Base-by-base conservation (phyloP, 1,140 invertebrate species). In the Eupristina koningsbergeri region DNA sequence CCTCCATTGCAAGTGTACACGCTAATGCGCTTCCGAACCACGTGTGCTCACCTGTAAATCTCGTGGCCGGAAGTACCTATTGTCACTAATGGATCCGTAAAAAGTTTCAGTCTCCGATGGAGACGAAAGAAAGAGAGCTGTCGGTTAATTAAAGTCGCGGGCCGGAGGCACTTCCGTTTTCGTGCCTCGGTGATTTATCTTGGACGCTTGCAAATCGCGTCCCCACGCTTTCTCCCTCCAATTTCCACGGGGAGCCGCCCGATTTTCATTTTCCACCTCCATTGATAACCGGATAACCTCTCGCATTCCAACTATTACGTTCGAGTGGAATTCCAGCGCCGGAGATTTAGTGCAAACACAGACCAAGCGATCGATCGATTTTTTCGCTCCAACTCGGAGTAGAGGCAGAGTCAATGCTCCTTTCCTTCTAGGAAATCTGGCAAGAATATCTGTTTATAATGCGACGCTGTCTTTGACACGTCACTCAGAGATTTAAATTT, bases 161-260 rank as follows among this genome's bases (percentile, higher is more conserved):
- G 31, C 53, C 47, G 41, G 26, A 41, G 61, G 75, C 36, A 84
- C 83, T 84, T 84, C 83, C 83, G 74, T 63, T 80, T 77, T 63
- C 41, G 58, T 58, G 76, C 75, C 50, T 79, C 71, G 67, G n/a
- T 75, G 63, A 83, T 83, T 83, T 78, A 77, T 83, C 75, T 64
- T 74, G 26, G 9, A 6, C 26, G 6, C 26, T 76, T 26, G 74
- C 58, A 58, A 58, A 58, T 58, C 26, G 36, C 39, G 26, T 26
- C n/a, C 47, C n/a, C n/a, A 50, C 34, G 45, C 47, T 50, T 50
- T 50, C 47, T 50, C 47, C 8, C 47, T 50, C 15, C 47, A 17
- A 50, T 50, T 11, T 64, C 13, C 61, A 8, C 61, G 0, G 22
- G 47, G 47, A 58, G 41, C 26, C 31, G 80, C 50, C 80, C 34